phyloP scores from a whole-genome alignment of 35 echinoderm and acorn worm species.

The Apostichopus japonicus region DNA sequence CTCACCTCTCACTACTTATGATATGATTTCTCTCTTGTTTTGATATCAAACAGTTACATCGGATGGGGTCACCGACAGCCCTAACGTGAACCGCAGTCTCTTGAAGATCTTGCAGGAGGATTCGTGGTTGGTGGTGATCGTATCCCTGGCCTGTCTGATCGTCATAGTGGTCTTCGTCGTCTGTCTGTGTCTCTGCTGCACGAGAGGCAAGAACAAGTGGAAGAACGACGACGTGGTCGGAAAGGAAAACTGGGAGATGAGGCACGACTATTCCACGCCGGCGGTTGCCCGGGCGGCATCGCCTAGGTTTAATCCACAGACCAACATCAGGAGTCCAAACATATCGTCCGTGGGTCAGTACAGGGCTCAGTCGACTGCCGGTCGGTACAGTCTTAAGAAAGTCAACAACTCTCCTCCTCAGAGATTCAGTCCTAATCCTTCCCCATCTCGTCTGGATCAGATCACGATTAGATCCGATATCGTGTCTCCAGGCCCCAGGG shows the following conservation, averaged over 20 bases:
- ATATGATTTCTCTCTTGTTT: neutral
- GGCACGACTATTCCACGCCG: conserved; percentile 20
- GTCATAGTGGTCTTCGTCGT: conserved; percentile 19
- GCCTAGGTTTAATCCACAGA: conserved; percentile 36
- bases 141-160: neutral
- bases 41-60: neutral
- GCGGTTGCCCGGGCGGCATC: conserved; percentile 30
- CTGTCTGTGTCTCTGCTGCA: conserved; percentile 44
- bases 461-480: conserved; percentile 31
- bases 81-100: conserved; percentile 16
- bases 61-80: neutral
- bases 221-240: conserved; percentile 32
- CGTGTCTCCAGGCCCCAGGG: neutral
- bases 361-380: neutral
- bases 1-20: neutral
- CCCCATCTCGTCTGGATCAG: neutral
- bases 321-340: conserved; percentile 14
- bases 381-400: conserved; percentile 1
- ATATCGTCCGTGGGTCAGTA: neutral
- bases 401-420: conserved; percentile 6
- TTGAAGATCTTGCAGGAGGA: conserved; percentile 9
- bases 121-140: neutral
- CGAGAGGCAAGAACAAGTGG: neutral
- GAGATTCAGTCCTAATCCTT: conserved; percentile 16
- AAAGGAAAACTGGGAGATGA: conserved; percentile 65